phyloP scores from a whole-genome alignment of 2,888 invertebrate species.

The Theodoxus fluviatilis region DNA sequence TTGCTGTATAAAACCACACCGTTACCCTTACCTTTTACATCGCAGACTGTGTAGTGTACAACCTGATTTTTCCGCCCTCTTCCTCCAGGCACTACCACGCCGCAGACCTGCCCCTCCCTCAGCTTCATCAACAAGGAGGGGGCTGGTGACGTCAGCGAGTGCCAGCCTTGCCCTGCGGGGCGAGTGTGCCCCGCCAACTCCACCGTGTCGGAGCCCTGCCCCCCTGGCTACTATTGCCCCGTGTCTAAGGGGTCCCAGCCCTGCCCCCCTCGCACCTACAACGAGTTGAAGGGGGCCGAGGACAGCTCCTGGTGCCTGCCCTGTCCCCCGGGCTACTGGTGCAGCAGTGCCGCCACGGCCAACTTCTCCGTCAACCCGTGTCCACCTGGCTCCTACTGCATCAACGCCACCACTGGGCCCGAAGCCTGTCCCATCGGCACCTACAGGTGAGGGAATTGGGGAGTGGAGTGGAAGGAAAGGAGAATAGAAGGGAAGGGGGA shows the following conservation, averaged over 20 bases:
- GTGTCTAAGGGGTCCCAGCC: conserved; percentile 34
- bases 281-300: conserved; percentile 44
- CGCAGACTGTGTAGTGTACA: no score
- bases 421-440: conserved; percentile 58
- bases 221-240: conserved; percentile 56
- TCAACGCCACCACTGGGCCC: conserved; percentile 50
- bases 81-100: conserved; percentile 43
- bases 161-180: conserved; percentile 60
- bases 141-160: conserved; percentile 49
- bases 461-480: no score
- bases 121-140: conserved; percentile 57
- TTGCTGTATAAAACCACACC: no score
- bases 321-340: conserved; percentile 59
- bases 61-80: no score
- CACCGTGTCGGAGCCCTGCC: conserved; percentile 56
- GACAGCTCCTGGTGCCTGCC: conserved; percentile 52
- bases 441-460: conserved; percentile 54
- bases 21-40: no score
- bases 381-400: conserved; percentile 58
- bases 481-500: no score
- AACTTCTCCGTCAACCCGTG: conserved; percentile 54
- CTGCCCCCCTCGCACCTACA: conserved; percentile 54
- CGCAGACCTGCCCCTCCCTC: conserved; percentile 45
- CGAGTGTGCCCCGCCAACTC: conserved; percentile 56
- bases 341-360: conserved; percentile 50